phyloP scores from a whole-genome alignment of 53 echinoderm and acorn worm genomes.

The Stichopus horrens region DNA sequence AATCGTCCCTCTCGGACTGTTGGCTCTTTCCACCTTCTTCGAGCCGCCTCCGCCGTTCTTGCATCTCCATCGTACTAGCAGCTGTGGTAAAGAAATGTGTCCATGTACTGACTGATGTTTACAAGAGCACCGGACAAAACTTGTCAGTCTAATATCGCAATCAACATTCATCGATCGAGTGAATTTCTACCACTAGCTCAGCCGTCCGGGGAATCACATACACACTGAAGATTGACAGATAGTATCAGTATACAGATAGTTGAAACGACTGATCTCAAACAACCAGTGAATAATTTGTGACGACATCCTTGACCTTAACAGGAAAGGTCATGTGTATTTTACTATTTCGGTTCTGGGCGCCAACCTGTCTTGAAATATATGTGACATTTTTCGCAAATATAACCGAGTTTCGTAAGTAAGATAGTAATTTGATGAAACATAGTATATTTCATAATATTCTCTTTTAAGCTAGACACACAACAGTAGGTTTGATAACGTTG shows the following conservation, averaged over 20 bases:
- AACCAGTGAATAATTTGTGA: slow-evolving; percentile 44
- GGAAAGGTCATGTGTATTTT: slow-evolving; percentile 45
- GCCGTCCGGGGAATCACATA: too few relatives aligned
- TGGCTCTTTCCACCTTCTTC: too few relatives aligned
- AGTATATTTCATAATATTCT: slow-evolving; percentile 3
- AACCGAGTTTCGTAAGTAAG: slow-evolving; percentile 46
- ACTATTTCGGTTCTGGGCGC: slow-evolving; percentile 43
- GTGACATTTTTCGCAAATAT: slow-evolving; percentile 42
- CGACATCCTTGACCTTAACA: slow-evolving; percentile 42
- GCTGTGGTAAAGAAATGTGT: too few relatives aligned
- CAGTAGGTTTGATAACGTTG: neutral
- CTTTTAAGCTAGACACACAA: neutral
- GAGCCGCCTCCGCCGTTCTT: too few relatives aligned
- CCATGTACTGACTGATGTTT: too few relatives aligned
- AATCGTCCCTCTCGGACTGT: too few relatives aligned
- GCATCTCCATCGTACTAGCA: too few relatives aligned
- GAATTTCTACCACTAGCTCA: too few relatives aligned
- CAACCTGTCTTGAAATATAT: slow-evolving; percentile 46
- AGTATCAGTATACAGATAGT: neutral
- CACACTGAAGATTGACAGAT: too few relatives aligned
- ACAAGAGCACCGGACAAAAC: too few relatives aligned
- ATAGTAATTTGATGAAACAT: slow-evolving; percentile 12
- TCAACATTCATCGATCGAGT: too few relatives aligned
- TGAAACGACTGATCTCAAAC: slow-evolving; percentile 7
- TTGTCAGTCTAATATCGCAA: too few relatives aligned